Conservation (phyloP, 2,113 vertebrate genomes). For the Platanista minor region DNA sequence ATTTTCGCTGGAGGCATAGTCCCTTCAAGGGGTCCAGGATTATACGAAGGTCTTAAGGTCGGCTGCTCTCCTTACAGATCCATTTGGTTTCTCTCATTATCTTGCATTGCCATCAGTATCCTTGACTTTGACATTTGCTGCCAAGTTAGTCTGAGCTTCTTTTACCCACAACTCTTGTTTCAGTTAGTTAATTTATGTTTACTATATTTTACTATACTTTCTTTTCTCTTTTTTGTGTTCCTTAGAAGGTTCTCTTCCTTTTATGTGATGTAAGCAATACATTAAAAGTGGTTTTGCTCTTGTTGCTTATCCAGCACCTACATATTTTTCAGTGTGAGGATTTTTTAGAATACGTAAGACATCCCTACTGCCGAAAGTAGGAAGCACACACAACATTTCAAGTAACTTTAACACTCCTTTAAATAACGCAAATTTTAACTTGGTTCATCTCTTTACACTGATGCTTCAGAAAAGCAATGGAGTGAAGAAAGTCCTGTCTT, state of each 20-base stretch:
- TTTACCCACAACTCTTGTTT: not conserved
- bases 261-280: not conserved
- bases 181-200: not conserved
- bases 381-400: not conserved
- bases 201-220: not conserved
- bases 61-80: not conserved
- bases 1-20: not conserved
- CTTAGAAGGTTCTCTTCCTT: not conserved
- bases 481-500: not conserved
- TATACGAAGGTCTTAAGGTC: not conserved
- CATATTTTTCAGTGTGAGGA: not conserved
- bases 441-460: not conserved
- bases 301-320: not conserved
- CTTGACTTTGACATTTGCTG: not conserved
- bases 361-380: not conserved
- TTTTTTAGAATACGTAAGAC: not conserved
- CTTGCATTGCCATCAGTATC: not conserved
- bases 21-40: not conserved
- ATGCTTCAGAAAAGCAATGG: not conserved
- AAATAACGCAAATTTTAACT: not conserved
- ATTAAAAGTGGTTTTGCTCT: not conserved
- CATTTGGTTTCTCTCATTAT: not conserved
- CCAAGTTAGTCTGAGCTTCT: not conserved
- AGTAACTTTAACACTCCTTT: not conserved
- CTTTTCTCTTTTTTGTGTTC: not conserved